These are phyloP conservation scores for Neuroterus valhalla DNA, from an alignment of 1,140 invertebrate genomes.

Conservation along the genomic window DNA sequence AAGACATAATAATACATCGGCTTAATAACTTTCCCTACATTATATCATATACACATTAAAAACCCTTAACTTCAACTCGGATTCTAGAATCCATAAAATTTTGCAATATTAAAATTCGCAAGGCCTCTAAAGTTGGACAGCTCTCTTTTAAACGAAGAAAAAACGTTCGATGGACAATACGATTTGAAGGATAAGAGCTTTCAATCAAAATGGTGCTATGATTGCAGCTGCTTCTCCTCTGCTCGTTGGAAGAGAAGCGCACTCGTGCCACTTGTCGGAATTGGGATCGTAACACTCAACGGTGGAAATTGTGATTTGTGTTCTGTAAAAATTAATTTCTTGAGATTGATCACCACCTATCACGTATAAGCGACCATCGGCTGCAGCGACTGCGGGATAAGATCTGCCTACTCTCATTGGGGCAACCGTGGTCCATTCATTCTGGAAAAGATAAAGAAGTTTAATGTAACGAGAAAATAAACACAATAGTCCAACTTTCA, in stretches of 20 bases:
- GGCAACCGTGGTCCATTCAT: conserved; percentile 86
- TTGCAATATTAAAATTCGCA: conserved; percentile 8
- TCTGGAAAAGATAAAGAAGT: conserved; percentile 76
- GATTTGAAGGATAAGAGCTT: conserved; percentile 39
- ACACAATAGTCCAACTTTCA: no score
- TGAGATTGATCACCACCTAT: conserved; percentile 87
- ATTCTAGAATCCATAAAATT: conserved; percentile 10
- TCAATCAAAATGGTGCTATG: conserved; percentile 74
- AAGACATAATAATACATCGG: background rate
- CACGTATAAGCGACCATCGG: conserved; percentile 87
- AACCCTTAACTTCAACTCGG: background rate
- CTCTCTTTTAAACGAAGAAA: conserved; percentile 23
- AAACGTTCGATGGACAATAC: conserved; percentile 13
- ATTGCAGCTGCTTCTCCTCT: conserved; percentile 90
- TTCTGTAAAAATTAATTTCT: conserved; percentile 88
- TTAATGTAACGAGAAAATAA: no score
- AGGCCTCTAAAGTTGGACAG: conserved; percentile 29
- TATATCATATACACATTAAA: conserved; percentile 16
- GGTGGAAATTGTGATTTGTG: conserved; percentile 85
- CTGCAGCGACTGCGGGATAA: conserved; percentile 88
- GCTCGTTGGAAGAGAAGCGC: conserved; percentile 85
- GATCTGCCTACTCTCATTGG: conserved; percentile 85
- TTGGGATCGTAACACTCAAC: conserved; percentile 90
- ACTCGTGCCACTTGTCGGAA: conserved; percentile 85
- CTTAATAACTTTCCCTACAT: background rate